Base-by-base conservation (phyloP, 2,888 invertebrate genomes). In the Synergus japonicus region DNA sequence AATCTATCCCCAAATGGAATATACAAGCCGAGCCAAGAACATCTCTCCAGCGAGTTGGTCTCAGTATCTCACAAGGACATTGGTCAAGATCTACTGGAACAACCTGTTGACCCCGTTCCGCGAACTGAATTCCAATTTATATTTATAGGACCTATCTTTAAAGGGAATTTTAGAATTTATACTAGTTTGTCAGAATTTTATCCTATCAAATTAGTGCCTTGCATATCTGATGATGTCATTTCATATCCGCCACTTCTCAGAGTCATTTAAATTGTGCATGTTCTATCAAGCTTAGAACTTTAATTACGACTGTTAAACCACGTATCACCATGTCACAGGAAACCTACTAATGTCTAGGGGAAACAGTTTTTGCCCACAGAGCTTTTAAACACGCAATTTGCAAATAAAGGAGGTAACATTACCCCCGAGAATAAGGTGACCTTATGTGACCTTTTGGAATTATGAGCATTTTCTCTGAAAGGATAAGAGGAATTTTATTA, bases 321-420 rank as follows among this genome's bases (percentile, higher is more conserved):
- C 15, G 37, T 69, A 37, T 69, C 49, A 69, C 49, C 37, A 69
- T 69, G 73, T 49, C 54, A 37, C 73, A 29, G 54, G 37, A 41
- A 73, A 54, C 37, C 37, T 73, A 49, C 69, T 49, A 73, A 54
- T 73, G 49, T 46, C 49, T 73, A 29, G 49, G 69, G 69, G 54
- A 73, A 73, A 73, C 73, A 54, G 54, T 49, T 54, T 73, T 54
- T 54, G 73, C 15, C 37, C 73, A 46, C 29, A 69, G 69, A 54
- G 54, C 49, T 29, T 49, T 37, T 29, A 54, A 73, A 37, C 73
- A 73, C 73, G 73, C 73, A 41, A 73, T 73, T 73, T 37, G 54
- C 49, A 29, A 73, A 73, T 73, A 73, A 73, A 54, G 37, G 37
- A 73, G 37, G 15, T n/a, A 54, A 73, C 5, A 49, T 73, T 41